A percentile compares a stretch with the other conserved stretches of the same genome.
phyloP scores from a whole-genome alignment of 2,797 vertebrate genomes.

The Diglossa cyanea region DNA sequence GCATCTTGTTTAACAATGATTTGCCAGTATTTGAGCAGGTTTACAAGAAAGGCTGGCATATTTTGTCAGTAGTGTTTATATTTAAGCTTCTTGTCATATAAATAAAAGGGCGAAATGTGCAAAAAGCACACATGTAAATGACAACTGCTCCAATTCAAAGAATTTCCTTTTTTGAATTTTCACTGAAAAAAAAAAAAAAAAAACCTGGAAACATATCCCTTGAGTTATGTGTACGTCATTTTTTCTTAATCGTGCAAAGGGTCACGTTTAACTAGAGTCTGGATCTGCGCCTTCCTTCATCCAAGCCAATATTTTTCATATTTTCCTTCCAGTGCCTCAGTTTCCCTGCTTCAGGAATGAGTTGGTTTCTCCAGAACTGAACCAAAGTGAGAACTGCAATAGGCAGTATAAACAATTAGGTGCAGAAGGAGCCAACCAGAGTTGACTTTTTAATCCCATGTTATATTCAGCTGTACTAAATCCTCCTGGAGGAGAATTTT shows the following conservation, averaged over 20 bases:
- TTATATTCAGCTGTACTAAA: not conserved
- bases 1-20: not conserved
- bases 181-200: not conserved
- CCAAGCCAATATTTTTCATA: not conserved
- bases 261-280: not conserved
- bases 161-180: not conserved
- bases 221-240: not conserved
- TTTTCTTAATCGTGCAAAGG: not conserved
- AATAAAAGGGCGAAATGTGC: not conserved
- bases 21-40: not conserved
- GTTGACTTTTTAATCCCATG: not conserved
- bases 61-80: not conserved
- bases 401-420: not conserved
- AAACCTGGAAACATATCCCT: not conserved
- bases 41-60: not conserved
- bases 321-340: not conserved
- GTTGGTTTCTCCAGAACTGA: not conserved
- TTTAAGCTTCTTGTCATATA: not conserved
- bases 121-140: not conserved
- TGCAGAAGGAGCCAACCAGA: not conserved
- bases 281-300: not conserved
- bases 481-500: not conserved
- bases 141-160: not conserved
- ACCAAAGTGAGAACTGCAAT: not conserved
- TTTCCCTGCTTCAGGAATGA: not conserved